phyloP scores from a whole-genome alignment of 2,888 invertebrate species.

The Phortica okadai region DNA sequence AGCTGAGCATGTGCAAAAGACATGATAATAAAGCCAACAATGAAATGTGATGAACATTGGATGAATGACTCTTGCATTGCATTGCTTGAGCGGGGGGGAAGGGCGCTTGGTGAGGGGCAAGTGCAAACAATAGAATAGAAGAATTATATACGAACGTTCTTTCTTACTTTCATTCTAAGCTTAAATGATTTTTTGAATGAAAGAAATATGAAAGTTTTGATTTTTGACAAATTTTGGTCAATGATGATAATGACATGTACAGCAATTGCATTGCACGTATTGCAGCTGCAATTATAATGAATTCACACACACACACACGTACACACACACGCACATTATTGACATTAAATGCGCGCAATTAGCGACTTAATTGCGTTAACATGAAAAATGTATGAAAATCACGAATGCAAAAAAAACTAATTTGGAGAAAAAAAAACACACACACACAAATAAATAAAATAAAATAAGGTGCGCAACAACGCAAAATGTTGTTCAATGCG shows the following conservation, averaged over 20 bases:
- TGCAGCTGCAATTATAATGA: conserved; percentile 4
- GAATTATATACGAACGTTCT: not conserved
- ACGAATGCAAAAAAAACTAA: conserved; percentile 8
- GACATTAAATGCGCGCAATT: conserved; percentile 23
- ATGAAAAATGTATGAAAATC: conserved; percentile 4
- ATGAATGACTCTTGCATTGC: conserved; percentile 18
- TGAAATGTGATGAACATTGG: not conserved
- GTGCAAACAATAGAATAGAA: not conserved
- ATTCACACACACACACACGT: not conserved
- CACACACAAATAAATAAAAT: conserved; percentile 24
- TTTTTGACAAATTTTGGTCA: too few relatives aligned
- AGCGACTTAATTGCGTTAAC: conserved; percentile 24
- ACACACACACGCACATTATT: not conserved
- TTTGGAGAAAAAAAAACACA: conserved; percentile 18
- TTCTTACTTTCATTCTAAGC: too few relatives aligned
- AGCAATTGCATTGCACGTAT: conserved; percentile 18
- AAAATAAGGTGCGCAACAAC: conserved; percentile 16
- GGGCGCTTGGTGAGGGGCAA: too few relatives aligned
- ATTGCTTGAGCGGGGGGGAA: not conserved
- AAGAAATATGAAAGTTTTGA: too few relatives aligned
- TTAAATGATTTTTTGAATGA: too few relatives aligned
- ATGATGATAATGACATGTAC: too few relatives aligned
- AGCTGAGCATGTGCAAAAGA: not conserved
- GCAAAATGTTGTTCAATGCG: conserved; percentile 48
- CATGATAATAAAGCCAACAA: conserved; percentile 7